Percentiles rank a stretch among this genome's conserved stretches.
Conservation (phyloP, 2,797 vertebrate species). For the Parauchenoglanis punctatus region DNA sequence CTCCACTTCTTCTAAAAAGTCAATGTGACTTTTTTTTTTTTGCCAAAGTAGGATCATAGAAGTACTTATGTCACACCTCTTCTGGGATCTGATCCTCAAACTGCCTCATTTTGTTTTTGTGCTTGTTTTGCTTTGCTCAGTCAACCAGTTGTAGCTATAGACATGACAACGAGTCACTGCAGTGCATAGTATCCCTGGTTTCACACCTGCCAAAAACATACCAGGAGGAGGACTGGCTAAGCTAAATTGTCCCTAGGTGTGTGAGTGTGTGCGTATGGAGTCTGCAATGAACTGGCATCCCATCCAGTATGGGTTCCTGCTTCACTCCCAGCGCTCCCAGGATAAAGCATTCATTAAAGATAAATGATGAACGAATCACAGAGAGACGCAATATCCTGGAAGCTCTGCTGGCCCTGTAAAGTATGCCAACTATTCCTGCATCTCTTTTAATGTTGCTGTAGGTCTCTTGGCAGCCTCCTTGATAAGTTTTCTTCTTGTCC, state of each 20-base stretch:
- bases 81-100: not conserved
- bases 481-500: not conserved
- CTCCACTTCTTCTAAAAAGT: not conserved
- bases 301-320: not conserved
- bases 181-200: not conserved
- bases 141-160: not conserved
- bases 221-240: not conserved
- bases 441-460: not conserved
- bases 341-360: not conserved
- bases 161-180: not conserved
- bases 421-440: not conserved
- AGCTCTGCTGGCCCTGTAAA: not conserved
- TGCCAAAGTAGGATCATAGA: not conserved
- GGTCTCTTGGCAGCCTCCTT: not conserved
- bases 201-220: not conserved
- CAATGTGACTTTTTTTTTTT: not conserved
- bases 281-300: not conserved
- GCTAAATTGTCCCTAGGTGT: not conserved
- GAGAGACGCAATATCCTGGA: not conserved
- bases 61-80: not conserved
- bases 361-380: not conserved
- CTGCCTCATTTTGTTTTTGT: not conserved
- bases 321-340: not conserved
- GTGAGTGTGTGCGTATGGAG: not conserved
- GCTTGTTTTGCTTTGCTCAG: not conserved